Percentiles rank a stretch among this genome's conserved stretches.
These are phyloP conservation scores for Centropyge bicolor DNA, from an alignment of 2,797 vertebrate species.

Conservation along the genomic window DNA sequence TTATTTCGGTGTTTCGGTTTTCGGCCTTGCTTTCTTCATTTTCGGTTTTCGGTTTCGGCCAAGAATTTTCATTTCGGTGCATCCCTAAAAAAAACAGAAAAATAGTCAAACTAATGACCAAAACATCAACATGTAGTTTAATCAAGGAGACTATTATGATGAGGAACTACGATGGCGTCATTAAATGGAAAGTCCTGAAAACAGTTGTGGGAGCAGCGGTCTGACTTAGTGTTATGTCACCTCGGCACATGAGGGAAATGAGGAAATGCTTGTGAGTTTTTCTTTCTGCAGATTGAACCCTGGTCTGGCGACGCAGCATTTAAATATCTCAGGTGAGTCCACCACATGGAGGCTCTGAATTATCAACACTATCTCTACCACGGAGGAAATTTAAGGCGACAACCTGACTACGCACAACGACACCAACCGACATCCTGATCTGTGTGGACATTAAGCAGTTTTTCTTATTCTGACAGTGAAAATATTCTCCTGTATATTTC, in stretches of 20 bases:
- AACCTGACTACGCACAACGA: not conserved
- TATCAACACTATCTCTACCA: not conserved
- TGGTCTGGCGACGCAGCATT: not conserved
- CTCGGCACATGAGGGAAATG: not conserved
- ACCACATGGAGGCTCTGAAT: constrained; percentile 3
- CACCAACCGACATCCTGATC: not conserved
- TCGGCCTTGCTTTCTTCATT: too few species aligned
- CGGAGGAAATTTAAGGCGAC: not conserved
- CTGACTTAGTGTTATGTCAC: not conserved
- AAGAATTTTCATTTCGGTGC: too few species aligned
- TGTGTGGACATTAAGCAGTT: not conserved
- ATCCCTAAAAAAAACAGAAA: not conserved
- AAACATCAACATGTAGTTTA: not conserved
- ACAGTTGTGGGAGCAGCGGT: not conserved
- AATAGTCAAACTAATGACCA: not conserved
- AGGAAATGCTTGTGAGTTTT: constrained; percentile 1
- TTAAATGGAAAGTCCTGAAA: not conserved
- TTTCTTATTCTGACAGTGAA: not conserved
- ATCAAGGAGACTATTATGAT: too few species aligned
- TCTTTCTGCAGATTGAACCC: constrained; percentile 1
- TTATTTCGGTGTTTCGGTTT: too few species aligned
- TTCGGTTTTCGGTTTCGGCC: too few species aligned
- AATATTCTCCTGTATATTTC: not conserved
- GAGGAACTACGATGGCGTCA: not conserved
- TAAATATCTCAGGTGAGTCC: constrained; percentile 35